Base-by-base conservation (phyloP, 2,888 invertebrate species). In the Corbicula japonica region DNA sequence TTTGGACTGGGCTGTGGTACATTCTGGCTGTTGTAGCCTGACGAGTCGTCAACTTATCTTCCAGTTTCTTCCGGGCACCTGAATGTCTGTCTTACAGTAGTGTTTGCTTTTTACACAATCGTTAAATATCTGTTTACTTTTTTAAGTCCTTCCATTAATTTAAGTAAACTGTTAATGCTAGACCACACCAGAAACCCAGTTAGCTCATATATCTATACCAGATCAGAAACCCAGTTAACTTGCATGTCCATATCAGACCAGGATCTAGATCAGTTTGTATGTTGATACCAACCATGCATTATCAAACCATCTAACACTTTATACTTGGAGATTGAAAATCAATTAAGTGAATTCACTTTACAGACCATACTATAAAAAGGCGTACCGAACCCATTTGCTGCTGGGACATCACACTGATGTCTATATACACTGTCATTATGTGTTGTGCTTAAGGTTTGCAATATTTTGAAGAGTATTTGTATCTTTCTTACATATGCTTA, bases 401-500 rank as follows among this genome's bases (percentile, higher is more conserved):
- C 26, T 32, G 2, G 6, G 30, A 54, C 10, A 12, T 35, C 1
- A 15, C 23, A 3, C 23, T 58, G 35, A 35, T 35, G 10, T 18
- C 30, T 52, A 15, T 23, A 10, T 32, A 30, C 15, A 35, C 12
- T 15, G 34, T 58, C 58, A 58, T 58, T 28, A 28, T 18, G 41
- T 66, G 50, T 66, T 66, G 66, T 66, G 66, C 66, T 66, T 66
- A 18, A 28, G 38, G 66, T 66, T 38, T 54, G 66, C 66, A 54
- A 66, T 66, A 66, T 66, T 74, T 74, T 30, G 54, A 74, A 74
- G 66, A 74, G 76, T 76, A 66, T 76, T 76, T 76, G 76, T 76
- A 76, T 62, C 76, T 76, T 76, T 76, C 76, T 66, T 76, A 76
- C 62, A 70, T 76, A 76, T 76, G 76, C 76, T 76, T 76, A 70